Conservation (phyloP, 23 tunicate species). For the Clavelina lepadiformis region DNA sequence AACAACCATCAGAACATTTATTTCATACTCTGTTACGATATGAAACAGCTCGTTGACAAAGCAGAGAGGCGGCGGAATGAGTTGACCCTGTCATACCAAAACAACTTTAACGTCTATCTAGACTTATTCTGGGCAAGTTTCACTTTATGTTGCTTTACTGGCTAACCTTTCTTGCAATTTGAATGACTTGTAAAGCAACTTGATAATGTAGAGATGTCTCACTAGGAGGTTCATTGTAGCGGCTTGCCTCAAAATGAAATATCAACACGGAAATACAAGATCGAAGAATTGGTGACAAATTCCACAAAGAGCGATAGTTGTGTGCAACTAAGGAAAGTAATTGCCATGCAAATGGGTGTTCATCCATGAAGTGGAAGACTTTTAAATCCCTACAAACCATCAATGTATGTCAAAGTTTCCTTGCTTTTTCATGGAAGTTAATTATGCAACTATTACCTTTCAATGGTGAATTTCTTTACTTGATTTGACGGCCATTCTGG, state of each 20-base stretch:
- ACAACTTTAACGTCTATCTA: neutral
- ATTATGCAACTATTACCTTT: too few species aligned
- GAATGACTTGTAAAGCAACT: conserved; percentile 47
- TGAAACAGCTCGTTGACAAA: conserved; percentile 55
- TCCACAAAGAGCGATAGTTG: conserved; percentile 52
- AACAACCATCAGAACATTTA: conserved; percentile 42
- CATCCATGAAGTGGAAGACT: conserved; percentile 67
- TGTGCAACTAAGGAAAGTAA: conserved; percentile 41
- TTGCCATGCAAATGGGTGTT: conserved; percentile 71
- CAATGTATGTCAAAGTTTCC: too few species aligned
- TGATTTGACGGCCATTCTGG: conserved; percentile 62
- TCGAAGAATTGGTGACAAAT: conserved; percentile 45
- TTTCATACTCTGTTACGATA: conserved; percentile 46
- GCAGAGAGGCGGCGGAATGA: conserved; percentile 68
- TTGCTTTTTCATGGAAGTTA: too few species aligned
- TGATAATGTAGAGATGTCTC: conserved; percentile 35
- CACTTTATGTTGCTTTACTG: too few species aligned
- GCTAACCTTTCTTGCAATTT: conserved; percentile 54
- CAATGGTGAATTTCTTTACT: conserved; percentile 67
- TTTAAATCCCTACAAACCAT: conserved; percentile 61
- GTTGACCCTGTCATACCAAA: conserved; percentile 54
- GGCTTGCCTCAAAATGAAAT: conserved; percentile 60
- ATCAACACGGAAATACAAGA: conserved; percentile 60
- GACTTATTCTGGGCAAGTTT: too few species aligned
- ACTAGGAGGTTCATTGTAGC: conserved; percentile 12